Conservation (phyloP, 2,113 vertebrate species). For the Elephas maximus region DNA sequence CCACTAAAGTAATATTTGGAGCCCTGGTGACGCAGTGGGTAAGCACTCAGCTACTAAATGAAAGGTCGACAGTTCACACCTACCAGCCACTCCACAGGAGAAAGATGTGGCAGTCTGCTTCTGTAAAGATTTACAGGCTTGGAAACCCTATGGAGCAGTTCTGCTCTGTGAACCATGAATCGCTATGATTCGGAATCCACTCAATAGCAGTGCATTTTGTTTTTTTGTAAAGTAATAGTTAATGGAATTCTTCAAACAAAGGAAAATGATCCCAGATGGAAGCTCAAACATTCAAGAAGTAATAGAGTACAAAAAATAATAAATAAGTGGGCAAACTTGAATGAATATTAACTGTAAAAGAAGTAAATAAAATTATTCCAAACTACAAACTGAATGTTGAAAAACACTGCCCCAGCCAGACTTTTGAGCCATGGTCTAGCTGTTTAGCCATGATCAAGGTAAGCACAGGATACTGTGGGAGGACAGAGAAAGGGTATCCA, state of each 20-base stretch:
- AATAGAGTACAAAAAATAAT: background rate
- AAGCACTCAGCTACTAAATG: too few relatives aligned
- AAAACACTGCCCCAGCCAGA: background rate
- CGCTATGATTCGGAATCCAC: too few relatives aligned
- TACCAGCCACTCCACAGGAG: too few relatives aligned
- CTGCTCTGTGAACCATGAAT: too few relatives aligned
- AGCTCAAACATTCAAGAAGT: background rate
- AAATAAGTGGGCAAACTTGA: background rate
- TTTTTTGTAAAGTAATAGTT: background rate
- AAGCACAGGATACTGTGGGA: background rate
- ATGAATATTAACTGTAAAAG: background rate
- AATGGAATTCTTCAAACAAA: slow-evolving; percentile 5
- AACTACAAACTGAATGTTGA: background rate
- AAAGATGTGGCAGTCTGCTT: too few relatives aligned
- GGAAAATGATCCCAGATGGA: background rate
- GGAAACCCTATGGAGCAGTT: too few relatives aligned
- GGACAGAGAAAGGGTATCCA: background rate
- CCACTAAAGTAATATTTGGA: background rate
- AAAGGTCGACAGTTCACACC: too few relatives aligned
- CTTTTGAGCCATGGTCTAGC: background rate
- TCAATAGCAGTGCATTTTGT: too few relatives aligned
- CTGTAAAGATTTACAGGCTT: too few relatives aligned
- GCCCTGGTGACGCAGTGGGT: too few relatives aligned
- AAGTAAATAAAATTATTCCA: background rate
- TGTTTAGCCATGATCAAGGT: background rate